Evolutionary conservation across 2,888 invertebrate species (phyloP).

Genomic region (Mystacides longicornis): DNA sequence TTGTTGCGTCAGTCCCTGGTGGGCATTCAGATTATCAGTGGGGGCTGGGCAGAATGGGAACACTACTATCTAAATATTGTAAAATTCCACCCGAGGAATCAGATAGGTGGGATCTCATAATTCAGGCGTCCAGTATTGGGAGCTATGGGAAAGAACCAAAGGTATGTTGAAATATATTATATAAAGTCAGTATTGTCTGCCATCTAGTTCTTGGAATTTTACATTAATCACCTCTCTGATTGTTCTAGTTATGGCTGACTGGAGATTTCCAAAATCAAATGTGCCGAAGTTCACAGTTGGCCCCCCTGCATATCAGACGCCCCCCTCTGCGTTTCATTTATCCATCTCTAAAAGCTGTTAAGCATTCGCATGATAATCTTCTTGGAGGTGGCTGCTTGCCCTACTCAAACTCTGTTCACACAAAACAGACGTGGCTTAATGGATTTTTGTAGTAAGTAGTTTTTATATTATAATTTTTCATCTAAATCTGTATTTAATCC

Average conservation of each 20-base stretch:
- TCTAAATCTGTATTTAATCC: too few relatives aligned
- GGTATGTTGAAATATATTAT: slow-evolving; percentile 28
- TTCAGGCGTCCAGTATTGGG: slow-evolving; percentile 89
- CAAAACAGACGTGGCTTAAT: slow-evolving; percentile 79
- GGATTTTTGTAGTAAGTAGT: slow-evolving; percentile 62
- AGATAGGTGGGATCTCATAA: slow-evolving; percentile 60
- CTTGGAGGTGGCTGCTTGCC: slow-evolving; percentile 85
- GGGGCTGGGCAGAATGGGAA: slow-evolving; percentile 55
- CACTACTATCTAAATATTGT: slow-evolving; percentile 60
- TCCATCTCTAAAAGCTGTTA: slow-evolving; percentile 78
- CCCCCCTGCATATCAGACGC: slow-evolving; percentile 35
- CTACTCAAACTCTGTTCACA: slow-evolving; percentile 67
- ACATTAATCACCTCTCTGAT: too few relatives aligned
- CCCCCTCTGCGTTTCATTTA: slow-evolving; percentile 59
- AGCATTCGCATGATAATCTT: slow-evolving; percentile 74
- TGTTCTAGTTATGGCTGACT: slow-evolving; percentile 62
- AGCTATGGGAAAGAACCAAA: slow-evolving; percentile 63
- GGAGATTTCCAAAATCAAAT: slow-evolving; percentile 60
- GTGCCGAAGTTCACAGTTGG: slow-evolving; percentile 38
- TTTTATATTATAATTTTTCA: too few relatives aligned
- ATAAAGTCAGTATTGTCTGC: too few relatives aligned
- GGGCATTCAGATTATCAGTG: slow-evolving; percentile 61
- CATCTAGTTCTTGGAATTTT: too few relatives aligned
- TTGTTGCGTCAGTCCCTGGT: slow-evolving; percentile 82
- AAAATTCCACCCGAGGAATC: slow-evolving; percentile 42